Base-by-base conservation (phyloP, 2,888 invertebrate genomes). In the Agonopterix arenella region DNA sequence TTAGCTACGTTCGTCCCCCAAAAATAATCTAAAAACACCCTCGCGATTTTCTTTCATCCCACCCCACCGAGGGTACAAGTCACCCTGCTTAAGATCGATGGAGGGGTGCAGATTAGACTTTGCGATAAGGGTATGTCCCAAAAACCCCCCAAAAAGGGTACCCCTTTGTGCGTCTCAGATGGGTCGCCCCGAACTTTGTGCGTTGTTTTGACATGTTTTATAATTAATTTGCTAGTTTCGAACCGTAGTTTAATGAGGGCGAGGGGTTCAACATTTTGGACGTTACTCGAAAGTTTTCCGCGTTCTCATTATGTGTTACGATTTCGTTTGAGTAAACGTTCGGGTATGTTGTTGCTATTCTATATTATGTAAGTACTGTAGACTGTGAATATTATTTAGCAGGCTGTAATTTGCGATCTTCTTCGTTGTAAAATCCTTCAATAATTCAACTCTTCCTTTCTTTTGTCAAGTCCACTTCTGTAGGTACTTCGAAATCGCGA, bases 11-110 rank as follows among this genome's bases (percentile, higher is more conserved):
- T 28, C 28, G 58, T 41, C 62, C 74, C 73, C 76, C 68, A 55
- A 67, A 67, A 63, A 68, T 72, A 70, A 76, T 70, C 73, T 76
- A 57, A 56, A 28, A 63, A 64, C 80, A 70, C 80, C 84, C 84
- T 69, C 73, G 59, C 76, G 70, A 76, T 76, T 84, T 86, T 88
- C 85, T 86, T 89, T 80, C 80, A 79, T 75, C 82, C 84, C 80
- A 72, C 79, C 78, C 68, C 61, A 56, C 11, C 55, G 61, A 58
- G 74, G 84, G 84, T 80, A 79, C 75, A 85, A 85, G 84, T 84
- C 83, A 83, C 88, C 86, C 86, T 80, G 71, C 82, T 88, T 88
- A 89, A 89, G 89, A 89, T 89, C 85, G 88, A 88, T 86, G 89
- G 80, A 70, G 77, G 84, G 84, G 83, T 67, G 69, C 64, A 80